A percentile compares a stretch with the other conserved stretches of the same genome.
These are phyloP conservation scores for Misgurnus anguillicaudatus DNA, from an alignment of 2,113 vertebrate species.

Conservation along the genomic window DNA sequence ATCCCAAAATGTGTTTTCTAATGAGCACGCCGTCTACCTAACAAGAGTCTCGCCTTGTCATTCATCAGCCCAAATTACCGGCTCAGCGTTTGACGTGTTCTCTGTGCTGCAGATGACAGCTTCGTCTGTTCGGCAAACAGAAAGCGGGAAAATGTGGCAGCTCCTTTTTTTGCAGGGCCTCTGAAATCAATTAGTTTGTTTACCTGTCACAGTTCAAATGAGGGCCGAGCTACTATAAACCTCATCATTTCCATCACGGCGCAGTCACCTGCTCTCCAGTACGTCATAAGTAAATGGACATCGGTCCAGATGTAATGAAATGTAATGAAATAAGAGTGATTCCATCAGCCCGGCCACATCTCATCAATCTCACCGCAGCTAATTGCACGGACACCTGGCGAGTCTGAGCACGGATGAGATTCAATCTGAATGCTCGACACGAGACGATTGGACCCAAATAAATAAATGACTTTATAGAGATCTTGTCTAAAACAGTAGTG, in stretches of 20 bases:
- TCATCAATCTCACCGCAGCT: slow-evolving; percentile 53
- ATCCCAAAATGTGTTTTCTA: slow-evolving; percentile 80
- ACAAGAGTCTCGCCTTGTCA: slow-evolving; percentile 78
- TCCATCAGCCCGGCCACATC: slow-evolving; percentile 43
- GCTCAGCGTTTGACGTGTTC: slow-evolving; percentile 74
- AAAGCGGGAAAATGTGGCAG: slow-evolving; percentile 60
- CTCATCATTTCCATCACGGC: slow-evolving; percentile 69
- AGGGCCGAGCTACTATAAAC: slow-evolving; percentile 58
- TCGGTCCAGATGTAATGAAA: slow-evolving; percentile 59
- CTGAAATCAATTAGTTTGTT: slow-evolving; percentile 78
- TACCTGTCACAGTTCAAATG: slow-evolving; percentile 76
- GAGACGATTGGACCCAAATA: background rate
- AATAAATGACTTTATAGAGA: background rate
- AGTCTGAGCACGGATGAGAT: slow-evolving; percentile 27
- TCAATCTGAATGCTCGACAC: background rate
- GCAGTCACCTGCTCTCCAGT: slow-evolving; percentile 66
- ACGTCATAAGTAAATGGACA: slow-evolving; percentile 69
- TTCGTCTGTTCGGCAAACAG: slow-evolving; percentile 75
- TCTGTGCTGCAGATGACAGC: slow-evolving; percentile 70
- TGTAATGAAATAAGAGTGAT: slow-evolving; percentile 50
- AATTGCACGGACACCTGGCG: slow-evolving; percentile 54
- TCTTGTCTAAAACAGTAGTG: background rate
- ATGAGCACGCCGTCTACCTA: slow-evolving; percentile 75
- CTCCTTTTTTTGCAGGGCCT: slow-evolving; percentile 63
- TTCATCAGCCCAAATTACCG: slow-evolving; percentile 80